These are phyloP conservation scores for Rosalia funebris DNA, from an alignment of 2,888 invertebrate species.

Conservation along the genomic window DNA sequence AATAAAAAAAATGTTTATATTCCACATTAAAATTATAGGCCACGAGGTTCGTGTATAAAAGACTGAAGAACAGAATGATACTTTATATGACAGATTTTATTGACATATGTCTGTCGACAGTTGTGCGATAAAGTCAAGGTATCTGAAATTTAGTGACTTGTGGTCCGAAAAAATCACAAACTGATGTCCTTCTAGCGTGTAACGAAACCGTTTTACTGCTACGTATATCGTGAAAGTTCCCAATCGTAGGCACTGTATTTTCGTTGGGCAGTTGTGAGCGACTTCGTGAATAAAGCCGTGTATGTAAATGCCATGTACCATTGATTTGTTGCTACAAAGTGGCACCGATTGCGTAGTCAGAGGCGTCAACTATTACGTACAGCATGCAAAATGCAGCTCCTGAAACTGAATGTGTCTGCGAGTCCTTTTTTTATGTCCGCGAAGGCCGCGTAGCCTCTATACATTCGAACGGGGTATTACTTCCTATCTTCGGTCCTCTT, in stretches of 20 bases:
- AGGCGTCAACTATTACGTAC: background rate
- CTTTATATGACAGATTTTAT: no score
- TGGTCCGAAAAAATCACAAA: no score
- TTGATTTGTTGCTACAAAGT: constrained; percentile 10
- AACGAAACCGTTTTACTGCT: constrained; percentile 15
- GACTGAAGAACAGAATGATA: no score
- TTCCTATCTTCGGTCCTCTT: background rate
- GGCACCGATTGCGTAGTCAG: background rate
- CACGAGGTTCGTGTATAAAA: no score
- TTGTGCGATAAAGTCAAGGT: constrained; percentile 50
- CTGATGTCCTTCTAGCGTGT: background rate
- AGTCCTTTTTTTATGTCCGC: background rate
- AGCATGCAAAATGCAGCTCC: background rate
- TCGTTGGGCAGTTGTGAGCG: background rate
- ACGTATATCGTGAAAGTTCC: constrained; percentile 10
- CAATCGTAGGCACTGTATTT: no score
- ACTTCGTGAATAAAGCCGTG: constrained; percentile 11
- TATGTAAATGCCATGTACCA: no score
- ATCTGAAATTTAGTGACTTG: constrained; percentile 50
- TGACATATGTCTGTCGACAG: constrained; percentile 56
- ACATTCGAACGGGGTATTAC: background rate
- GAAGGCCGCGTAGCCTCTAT: background rate
- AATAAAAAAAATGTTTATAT: no score
- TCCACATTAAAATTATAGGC: no score
- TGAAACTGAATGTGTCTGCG: constrained; percentile 1